Evolutionary conservation across 2,113 vertebrate genomes (phyloP).

Genomic region (Brachyhypopomus occidentalis): DNA sequence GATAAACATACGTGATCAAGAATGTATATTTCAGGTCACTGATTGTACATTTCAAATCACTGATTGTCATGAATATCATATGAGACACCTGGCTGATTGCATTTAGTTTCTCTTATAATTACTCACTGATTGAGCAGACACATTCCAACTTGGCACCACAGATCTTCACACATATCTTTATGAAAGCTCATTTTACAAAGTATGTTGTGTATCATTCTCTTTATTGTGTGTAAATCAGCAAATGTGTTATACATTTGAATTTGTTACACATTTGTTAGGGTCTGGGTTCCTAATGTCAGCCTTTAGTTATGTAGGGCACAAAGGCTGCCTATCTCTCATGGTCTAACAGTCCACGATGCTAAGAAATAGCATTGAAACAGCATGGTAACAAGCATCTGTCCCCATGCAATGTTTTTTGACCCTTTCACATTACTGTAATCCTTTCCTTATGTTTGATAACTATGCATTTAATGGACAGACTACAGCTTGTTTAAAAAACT

Average conservation of each 20-base stretch:
- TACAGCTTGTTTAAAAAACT: too few species aligned
- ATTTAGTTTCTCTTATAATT: conserved; percentile 38
- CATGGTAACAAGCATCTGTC: too few species aligned
- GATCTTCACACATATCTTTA: neutral
- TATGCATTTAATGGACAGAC: too few species aligned
- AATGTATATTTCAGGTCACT: neutral
- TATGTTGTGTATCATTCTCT: conserved; percentile 16
- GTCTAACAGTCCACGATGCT: too few species aligned
- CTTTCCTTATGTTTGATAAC: too few species aligned
- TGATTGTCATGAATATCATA: conserved; percentile 43
- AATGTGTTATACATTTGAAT: neutral
- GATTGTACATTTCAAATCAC: neutral
- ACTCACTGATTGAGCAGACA: conserved; percentile 37
- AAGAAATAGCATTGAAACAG: too few species aligned
- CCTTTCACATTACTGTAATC: too few species aligned
- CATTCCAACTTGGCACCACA: conserved; percentile 3
- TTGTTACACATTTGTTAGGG: neutral
- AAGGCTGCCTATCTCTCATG: too few species aligned
- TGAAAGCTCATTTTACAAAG: neutral
- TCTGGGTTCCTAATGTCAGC: neutral
- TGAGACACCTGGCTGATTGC: conserved; percentile 44
- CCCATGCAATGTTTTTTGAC: too few species aligned
- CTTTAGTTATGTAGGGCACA: neutral
- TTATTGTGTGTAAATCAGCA: conserved; percentile 6
- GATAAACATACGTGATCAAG: conserved; percentile 12